phyloP scores from a whole-genome alignment of 2,113 vertebrate genomes.

The Marmota monax region DNA sequence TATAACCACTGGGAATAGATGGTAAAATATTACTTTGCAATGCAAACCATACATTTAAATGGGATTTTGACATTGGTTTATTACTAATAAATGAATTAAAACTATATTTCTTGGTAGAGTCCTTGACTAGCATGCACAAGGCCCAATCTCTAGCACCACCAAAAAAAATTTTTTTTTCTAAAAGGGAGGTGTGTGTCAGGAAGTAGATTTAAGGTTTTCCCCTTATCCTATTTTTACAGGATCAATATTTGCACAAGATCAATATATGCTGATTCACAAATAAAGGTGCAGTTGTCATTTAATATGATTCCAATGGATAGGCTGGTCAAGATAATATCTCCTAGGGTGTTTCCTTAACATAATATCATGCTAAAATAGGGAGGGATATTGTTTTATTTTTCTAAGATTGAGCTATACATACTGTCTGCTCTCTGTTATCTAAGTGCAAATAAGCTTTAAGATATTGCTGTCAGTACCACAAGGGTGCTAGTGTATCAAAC shows the following conservation, averaged over 20 bases:
- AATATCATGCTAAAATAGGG: not conserved
- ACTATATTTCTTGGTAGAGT: not conserved
- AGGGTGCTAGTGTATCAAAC: constrained; percentile 17
- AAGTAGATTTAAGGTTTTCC: constrained; percentile 43
- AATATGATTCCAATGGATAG: constrained; percentile 22
- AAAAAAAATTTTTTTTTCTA: too few relatives aligned
- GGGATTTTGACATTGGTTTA: not conserved
- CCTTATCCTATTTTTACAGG: not conserved
- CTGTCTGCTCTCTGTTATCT: constrained; percentile 9
- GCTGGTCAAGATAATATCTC: constrained; percentile 31
- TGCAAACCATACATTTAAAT: not conserved
- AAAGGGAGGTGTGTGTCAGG: not conserved
- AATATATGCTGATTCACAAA: constrained; percentile 2
- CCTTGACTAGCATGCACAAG: too few relatives aligned
- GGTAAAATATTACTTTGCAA: not conserved
- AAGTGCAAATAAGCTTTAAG: constrained; percentile 29
- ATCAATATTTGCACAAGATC: constrained; percentile 72
- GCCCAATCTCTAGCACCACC: too few relatives aligned
- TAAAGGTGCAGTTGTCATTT: constrained; percentile 12
- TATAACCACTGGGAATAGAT: not conserved
- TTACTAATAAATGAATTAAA: not conserved
- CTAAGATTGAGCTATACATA: not conserved
- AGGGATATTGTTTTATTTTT: not conserved
- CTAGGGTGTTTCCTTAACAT: constrained; percentile 46
- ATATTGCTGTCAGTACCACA: not conserved